Base-by-base conservation (phyloP, 2,888 invertebrate species). In the Luperina nickerlii region DNA sequence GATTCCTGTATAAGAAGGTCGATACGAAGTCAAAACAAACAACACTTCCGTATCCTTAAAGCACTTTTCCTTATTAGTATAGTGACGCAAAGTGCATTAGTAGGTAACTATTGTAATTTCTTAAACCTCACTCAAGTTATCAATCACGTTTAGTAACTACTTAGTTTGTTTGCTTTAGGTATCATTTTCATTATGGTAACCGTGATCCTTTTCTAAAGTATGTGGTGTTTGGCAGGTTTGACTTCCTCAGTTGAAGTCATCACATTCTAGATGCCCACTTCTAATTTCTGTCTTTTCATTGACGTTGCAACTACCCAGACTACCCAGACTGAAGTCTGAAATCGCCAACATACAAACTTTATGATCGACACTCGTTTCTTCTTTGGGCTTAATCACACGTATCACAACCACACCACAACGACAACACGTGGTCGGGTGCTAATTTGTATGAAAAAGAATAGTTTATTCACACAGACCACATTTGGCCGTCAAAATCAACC, bases 141-240 rank as follows among this genome's bases (percentile, higher is more conserved):
- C 57, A 18, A 82, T 67, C 70, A 82, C 27, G 32, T 48, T 79
- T 27, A 27, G n/a, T 11, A 15, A 71, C 71, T 54, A 48, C n/a
- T 54, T 77, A 81, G 82, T 71, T 78, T 71, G 78, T 82, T 67
- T 68, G 48, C 67, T 15, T 18, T 51, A 3, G 8, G 13, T 8
- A 38, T 38, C 32, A 62, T 69, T 20, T 51, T 66, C n/a, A 42
- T 45, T 45, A 42, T 38, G 0, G 32, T n/a, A n/a, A n/a, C n/a
- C n/a, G n/a, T n/a, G n/a, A n/a, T 27, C 15, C 32, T 32, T 32
- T 63, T 20, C 8, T 2, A 32, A 60, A 9, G 20, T 24, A 18
- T 60, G 6, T 66, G 8, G 24, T n/a, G 27, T 65, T 27, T 38
- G 8, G n/a, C n/a, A 24, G 24, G 15, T 70, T 48, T 27, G 32